These are phyloP conservation scores for Phalloptychus januarius DNA, from an alignment of 2,797 vertebrate genomes.

Conservation along the genomic window DNA sequence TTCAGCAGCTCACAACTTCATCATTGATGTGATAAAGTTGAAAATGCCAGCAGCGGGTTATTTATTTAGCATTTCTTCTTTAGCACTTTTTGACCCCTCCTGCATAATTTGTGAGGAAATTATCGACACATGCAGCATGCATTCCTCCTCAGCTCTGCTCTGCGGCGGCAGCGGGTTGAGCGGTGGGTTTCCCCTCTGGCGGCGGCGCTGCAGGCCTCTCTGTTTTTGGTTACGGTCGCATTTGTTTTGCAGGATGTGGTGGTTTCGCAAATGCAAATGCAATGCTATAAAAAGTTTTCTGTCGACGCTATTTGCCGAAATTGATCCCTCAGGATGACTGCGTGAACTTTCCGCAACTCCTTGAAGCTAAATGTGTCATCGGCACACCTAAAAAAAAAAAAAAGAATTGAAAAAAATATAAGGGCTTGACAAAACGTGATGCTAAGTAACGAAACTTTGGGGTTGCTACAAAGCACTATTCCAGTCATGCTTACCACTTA, in stretches of 20 bases:
- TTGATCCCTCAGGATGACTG: background rate
- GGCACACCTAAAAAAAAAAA: background rate
- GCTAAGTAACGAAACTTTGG: background rate
- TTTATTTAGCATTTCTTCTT: background rate
- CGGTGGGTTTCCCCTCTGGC: background rate
- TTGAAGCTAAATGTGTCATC: background rate
- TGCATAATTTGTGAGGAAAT: background rate
- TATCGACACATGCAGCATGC: background rate
- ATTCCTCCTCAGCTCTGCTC: background rate
- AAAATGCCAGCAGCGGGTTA: background rate
- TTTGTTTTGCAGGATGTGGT: background rate
- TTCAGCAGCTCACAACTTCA: background rate
- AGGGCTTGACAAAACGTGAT: background rate
- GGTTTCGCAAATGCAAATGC: background rate
- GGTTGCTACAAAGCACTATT: background rate
- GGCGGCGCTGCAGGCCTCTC: background rate
- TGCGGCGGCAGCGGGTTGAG: background rate
- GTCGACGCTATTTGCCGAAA: background rate
- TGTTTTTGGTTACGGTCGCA: background rate
- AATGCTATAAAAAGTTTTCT: background rate
- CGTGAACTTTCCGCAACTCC: background rate
- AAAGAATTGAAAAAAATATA: background rate
- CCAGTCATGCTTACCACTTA: background rate
- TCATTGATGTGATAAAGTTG: background rate
- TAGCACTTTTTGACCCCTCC: background rate